These are phyloP conservation scores for Musca vetustissima DNA, from an alignment of 1,140 invertebrate genomes.

Conservation along the genomic window DNA sequence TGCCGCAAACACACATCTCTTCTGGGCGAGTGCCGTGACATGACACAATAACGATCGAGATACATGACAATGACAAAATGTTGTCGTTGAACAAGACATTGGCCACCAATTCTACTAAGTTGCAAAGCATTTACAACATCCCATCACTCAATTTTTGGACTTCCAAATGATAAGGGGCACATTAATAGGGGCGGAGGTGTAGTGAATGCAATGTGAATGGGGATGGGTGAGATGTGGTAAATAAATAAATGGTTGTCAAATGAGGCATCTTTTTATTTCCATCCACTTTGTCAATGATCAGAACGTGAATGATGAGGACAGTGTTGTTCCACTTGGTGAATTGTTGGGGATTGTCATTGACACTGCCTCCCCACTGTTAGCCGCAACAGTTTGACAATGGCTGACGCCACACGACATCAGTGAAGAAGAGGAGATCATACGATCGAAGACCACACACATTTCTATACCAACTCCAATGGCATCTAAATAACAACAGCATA, in stretches of 20 bases:
- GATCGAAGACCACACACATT: slow-evolving; percentile 16
- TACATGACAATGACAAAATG: slow-evolving; percentile 19
- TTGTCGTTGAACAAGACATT: slow-evolving; percentile 9
- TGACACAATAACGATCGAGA: slow-evolving; percentile 11
- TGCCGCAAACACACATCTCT: neutral
- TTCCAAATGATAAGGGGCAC: too few relatives aligned
- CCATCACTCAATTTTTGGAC: neutral
- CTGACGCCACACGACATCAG: slow-evolving; percentile 21
- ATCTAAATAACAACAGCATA: too few relatives aligned
- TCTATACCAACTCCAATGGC: neutral
- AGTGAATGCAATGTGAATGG: too few relatives aligned
- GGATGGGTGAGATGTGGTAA: neutral
- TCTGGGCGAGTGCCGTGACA: neutral
- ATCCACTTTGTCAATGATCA: neutral
- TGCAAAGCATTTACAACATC: neutral
- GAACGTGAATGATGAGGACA: too few relatives aligned
- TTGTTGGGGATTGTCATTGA: slow-evolving; percentile 13
- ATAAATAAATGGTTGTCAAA: slow-evolving; percentile 21
- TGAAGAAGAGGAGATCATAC: neutral
- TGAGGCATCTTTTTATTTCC: neutral
- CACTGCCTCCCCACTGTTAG: neutral
- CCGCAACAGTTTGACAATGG: slow-evolving; percentile 3
- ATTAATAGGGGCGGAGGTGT: too few relatives aligned
- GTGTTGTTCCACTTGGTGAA: neutral
- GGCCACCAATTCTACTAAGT: neutral